phyloP scores from a whole-genome alignment of 2,888 invertebrate genomes.

The Nowickia ferox region DNA sequence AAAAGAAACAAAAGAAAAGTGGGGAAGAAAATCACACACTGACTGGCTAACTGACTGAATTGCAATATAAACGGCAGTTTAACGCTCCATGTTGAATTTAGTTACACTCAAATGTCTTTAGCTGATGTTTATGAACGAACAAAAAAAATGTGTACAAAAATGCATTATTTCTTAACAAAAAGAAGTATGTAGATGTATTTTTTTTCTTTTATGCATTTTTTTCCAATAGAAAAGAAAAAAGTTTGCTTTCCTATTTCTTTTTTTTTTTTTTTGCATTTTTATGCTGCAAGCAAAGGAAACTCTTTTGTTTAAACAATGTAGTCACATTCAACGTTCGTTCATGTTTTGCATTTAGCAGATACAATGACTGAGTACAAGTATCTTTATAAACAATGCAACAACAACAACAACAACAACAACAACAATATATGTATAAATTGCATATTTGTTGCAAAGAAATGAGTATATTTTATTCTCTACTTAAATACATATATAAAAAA shows the following conservation, averaged over 20 bases:
- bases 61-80: slow-evolving; percentile 18
- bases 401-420: slow-evolving; percentile 38
- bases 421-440: neutral
- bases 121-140: slow-evolving; percentile 20
- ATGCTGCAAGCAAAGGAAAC: slow-evolving; percentile 51
- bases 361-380: slow-evolving; percentile 43
- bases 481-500: slow-evolving; percentile 28
- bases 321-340: slow-evolving; percentile 33
- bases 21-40: neutral
- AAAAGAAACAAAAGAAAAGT: neutral
- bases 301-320: slow-evolving; percentile 61
- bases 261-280: slow-evolving; percentile 25
- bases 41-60: slow-evolving; percentile 1
- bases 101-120: slow-evolving; percentile 30
- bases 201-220: slow-evolving; percentile 2
- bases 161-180: slow-evolving; percentile 31
- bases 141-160: slow-evolving; percentile 5
- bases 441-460: slow-evolving; percentile 37
- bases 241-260: slow-evolving; percentile 39
- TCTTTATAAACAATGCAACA: slow-evolving; percentile 52
- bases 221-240: neutral
- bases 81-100: slow-evolving; percentile 24
- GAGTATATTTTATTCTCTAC: slow-evolving; percentile 36
- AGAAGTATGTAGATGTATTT: slow-evolving; percentile 9
- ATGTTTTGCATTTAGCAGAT: slow-evolving; percentile 66